Conservation (phyloP, 1,140 invertebrate species). For the Capitella teleta region DNA sequence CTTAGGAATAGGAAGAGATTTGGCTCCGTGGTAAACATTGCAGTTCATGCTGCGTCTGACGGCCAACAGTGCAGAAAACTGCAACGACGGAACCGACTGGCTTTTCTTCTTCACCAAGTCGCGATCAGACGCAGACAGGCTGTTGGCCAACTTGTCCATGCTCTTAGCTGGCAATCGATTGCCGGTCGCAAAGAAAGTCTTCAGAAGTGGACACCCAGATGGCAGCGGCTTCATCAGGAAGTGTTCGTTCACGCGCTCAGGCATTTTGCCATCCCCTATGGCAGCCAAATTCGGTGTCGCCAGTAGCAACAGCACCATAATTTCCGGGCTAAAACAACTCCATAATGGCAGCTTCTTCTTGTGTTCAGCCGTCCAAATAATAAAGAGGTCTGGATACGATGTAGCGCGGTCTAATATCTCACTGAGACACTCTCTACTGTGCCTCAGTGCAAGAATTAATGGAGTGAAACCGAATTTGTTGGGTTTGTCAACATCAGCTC, state of each 20-base stretch:
- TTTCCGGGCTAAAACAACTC: background rate
- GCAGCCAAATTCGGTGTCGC: background rate
- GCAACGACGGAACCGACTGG: too few relatives aligned
- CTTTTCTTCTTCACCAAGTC: too few relatives aligned
- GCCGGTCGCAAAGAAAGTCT: constrained; percentile 1
- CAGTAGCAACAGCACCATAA: background rate
- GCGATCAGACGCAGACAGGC: too few relatives aligned
- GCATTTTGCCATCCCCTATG: background rate
- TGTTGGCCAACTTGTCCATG: too few relatives aligned
- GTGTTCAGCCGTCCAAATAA: constrained; percentile 1
- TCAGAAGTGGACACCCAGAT: background rate
- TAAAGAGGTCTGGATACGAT: background rate
- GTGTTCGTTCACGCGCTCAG: background rate
- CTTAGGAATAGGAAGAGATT: too few relatives aligned
- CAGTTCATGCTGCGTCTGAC: too few relatives aligned
- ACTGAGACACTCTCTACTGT: background rate
- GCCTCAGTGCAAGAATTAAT: background rate
- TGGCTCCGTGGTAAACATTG: too few relatives aligned
- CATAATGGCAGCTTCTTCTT: background rate
- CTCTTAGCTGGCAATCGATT: too few relatives aligned
- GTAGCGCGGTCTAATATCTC: background rate
- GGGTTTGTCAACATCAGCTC: background rate
- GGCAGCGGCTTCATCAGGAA: too few relatives aligned
- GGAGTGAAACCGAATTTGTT: constrained; percentile 7
- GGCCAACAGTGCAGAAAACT: too few relatives aligned